A percentile compares a stretch with the other conserved stretches of the same genome.
These are phyloP conservation scores for Phaenicophaeus curvirostris DNA, from an alignment of 2,797 vertebrate species.

Conservation along the genomic window DNA sequence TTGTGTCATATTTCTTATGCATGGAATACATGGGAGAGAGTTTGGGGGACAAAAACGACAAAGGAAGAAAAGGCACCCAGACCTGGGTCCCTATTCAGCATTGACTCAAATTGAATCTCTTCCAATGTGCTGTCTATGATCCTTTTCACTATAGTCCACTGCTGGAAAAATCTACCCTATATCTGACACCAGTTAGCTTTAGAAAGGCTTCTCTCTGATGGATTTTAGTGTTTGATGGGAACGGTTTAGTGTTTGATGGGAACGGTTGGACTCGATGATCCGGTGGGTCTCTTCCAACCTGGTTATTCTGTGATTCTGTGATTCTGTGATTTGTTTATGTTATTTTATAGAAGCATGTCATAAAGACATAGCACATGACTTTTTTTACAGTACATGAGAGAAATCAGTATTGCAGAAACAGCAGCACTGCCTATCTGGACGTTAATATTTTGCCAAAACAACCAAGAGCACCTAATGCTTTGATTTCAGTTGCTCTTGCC, in stretches of 20 bases:
- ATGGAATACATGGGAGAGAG: not conserved
- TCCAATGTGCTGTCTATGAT: fast-evolving
- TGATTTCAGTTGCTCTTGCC: not conserved
- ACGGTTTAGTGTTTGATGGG: too few species aligned
- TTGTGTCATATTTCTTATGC: not conserved
- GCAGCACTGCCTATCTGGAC: not conserved
- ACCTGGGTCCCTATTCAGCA: not conserved
- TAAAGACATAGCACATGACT: not conserved
- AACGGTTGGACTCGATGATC: too few species aligned
- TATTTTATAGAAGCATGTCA: not conserved
- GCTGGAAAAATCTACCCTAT: not conserved
- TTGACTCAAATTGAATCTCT: not conserved
- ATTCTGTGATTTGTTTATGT: not conserved
- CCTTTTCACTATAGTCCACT: not conserved
- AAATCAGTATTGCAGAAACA: not conserved
- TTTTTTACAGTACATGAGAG: fast-evolving
- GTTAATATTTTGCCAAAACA: not conserved
- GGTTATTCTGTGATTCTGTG: too few species aligned
- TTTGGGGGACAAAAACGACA: not conserved
- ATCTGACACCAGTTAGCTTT: not conserved
- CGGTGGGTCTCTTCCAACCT: too few species aligned
- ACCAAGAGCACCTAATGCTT: fast-evolving
- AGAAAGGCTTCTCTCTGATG: not conserved
- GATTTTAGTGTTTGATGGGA: too few species aligned
- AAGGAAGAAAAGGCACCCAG: not conserved